Evolutionary conservation across 2,797 vertebrate genomes (phyloP).

Genomic region (Scolopax bukidnonensis): DNA sequence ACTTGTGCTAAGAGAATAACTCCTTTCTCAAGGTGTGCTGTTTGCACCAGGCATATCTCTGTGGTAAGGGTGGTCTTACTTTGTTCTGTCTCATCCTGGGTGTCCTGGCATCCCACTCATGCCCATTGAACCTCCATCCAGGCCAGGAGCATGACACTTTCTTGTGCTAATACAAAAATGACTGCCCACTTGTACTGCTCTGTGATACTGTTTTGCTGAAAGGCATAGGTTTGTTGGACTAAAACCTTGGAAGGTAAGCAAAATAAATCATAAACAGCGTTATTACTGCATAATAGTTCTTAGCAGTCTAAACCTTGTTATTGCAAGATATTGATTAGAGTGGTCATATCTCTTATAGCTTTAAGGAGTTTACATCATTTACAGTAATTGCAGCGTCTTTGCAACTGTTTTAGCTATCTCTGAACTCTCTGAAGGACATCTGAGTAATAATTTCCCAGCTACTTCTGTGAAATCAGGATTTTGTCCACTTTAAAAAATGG

Average conservation of each 20-base stretch:
- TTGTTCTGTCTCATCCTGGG: background rate
- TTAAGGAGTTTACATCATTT: slow-evolving; percentile 49
- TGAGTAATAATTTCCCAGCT: background rate
- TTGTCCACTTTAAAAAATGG: background rate
- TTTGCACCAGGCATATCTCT: background rate
- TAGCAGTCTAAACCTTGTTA: slow-evolving; percentile 20
- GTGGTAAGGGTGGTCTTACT: background rate
- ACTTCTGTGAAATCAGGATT: background rate
- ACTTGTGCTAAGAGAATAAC: background rate
- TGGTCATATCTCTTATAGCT: background rate
- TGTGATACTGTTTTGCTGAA: background rate
- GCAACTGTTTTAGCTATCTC: background rate
- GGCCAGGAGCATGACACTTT: accelerated
- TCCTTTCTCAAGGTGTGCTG: background rate
- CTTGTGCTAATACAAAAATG: background rate
- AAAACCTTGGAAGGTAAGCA: background rate
- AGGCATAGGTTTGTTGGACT: background rate
- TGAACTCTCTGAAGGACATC: background rate
- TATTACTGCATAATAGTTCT: background rate
- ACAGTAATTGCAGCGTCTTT: slow-evolving; percentile 26
- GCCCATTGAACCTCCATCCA: background rate
- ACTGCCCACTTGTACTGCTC: background rate
- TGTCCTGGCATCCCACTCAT: background rate
- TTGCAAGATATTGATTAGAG: slow-evolving; percentile 50
- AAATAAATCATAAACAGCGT: background rate